Base-by-base conservation (phyloP, 37 sponge, comb jelly and placozoan species). In the Tethya wilhelma region DNA sequence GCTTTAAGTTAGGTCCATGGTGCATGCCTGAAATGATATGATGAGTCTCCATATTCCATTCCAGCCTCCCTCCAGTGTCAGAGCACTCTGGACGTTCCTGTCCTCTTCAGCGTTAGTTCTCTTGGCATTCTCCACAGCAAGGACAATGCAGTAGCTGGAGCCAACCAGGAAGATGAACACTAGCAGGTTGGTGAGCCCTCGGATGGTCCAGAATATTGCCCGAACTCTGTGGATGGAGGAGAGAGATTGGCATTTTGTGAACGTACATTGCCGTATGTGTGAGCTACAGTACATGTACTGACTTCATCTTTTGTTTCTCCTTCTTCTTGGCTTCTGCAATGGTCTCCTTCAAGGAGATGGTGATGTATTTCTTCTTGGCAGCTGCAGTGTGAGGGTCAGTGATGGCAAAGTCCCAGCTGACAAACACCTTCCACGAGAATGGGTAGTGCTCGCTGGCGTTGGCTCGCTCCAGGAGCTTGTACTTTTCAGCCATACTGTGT, bases 351-450 rank as follows among this genome's bases (percentile, higher is more conserved):
- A 91, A 69, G 26, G 74, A 57, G 23, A 71, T 78, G 26, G 75
- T n/a, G 11, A 82, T 56, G 41, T 82, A 62, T 6, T 12, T 63
- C 44, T 42, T 36, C 69, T 86, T 91, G 9, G 28, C 11, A 7
- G 2, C n/a, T 4, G 83, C 91, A 2, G 87, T 86, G 2, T 71
- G 63, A 29, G 34, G 32, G 23, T 55, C 36, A 36, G 91, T 91
- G 55, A 91, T 73, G 33, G 91, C 82, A 76, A 56, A 73, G 74
- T 91, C 91, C 91, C 91, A 91, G 64, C 83, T 66, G n/a, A 74
- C 70, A 49, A 91, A 86, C 28, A 86, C 79, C 79, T 65, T 86
- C 84, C 84, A 79, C 2, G 87, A 40, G 38, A 91, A 77, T 1
- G 73, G 70, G 66, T 75, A 91, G 28, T 77, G 78, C 74, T 82